Evolutionary conservation across 2,888 invertebrate species (phyloP).

Genomic region (Mimachlamys varia): DNA sequence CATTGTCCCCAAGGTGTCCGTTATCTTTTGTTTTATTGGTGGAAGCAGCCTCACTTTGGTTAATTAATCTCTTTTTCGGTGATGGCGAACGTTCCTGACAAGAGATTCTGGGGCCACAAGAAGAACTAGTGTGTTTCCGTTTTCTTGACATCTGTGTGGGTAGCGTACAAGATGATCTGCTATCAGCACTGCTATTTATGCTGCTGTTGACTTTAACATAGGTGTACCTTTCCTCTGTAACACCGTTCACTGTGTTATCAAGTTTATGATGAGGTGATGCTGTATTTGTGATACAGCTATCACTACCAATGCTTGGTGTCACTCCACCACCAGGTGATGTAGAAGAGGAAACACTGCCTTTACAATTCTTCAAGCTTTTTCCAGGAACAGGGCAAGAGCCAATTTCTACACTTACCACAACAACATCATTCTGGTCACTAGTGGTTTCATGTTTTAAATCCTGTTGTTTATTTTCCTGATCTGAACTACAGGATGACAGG

Average conservation of each 20-base stretch:
- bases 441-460: background rate
- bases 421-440: conserved; percentile 14
- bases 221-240: background rate
- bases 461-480: background rate
- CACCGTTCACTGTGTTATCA: background rate
- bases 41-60: background rate
- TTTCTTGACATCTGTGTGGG: background rate
- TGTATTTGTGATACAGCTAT: background rate
- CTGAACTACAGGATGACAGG: background rate
- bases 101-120: background rate
- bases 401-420: background rate
- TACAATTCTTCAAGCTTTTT: background rate
- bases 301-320: background rate
- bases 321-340: background rate
- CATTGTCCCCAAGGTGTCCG: background rate
- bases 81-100: background rate
- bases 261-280: background rate
- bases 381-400: background rate
- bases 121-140: background rate
- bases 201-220: background rate
- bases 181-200: background rate
- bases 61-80: background rate
- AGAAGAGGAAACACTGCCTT: background rate
- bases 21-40: background rate
- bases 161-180: background rate